These are phyloP conservation scores for Orthonevra nobilis DNA, from an alignment of 2,888 invertebrate species.

Conservation along the genomic window DNA sequence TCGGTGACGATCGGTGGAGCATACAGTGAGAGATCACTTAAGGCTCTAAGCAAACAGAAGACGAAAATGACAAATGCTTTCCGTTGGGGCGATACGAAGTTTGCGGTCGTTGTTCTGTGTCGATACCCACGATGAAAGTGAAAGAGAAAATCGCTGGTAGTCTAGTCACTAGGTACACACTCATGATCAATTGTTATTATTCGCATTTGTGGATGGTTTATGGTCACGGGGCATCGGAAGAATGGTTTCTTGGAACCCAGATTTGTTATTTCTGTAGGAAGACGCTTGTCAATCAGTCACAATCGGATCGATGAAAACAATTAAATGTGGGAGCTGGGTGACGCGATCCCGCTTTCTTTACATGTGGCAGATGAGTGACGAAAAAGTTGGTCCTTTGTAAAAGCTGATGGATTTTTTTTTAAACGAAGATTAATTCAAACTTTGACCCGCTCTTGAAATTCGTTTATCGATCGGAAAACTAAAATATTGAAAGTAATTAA, in stretches of 20 bases:
- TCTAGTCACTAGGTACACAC: not conserved
- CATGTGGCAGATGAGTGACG: no score
- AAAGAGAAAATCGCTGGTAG: slow-evolving; percentile 23
- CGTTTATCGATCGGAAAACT: no score
- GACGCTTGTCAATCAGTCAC: slow-evolving; percentile 16
- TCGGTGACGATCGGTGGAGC: not conserved
- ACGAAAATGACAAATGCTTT: slow-evolving; percentile 48
- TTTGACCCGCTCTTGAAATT: no score
- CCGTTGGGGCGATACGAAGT: slow-evolving; percentile 19
- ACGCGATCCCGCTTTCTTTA: slow-evolving; percentile 9
- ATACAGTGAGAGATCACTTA: slow-evolving; percentile 1
- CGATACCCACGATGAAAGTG: slow-evolving; percentile 17
- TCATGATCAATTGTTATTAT: slow-evolving; percentile 36
- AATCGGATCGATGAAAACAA: not conserved
- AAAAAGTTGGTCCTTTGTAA: no score
- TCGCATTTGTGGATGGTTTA: slow-evolving; percentile 33
- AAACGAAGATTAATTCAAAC: no score
- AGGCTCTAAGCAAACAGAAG: slow-evolving; percentile 26
- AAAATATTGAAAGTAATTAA: no score
- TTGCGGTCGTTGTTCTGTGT: slow-evolving; percentile 13
- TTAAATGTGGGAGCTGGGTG: not conserved
- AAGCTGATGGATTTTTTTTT: no score
- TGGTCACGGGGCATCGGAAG: slow-evolving; percentile 3
- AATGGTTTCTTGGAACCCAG: slow-evolving; percentile 7
- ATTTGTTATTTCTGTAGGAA: slow-evolving; percentile 6